Conservation (phyloP, 2,797 vertebrate genomes). For the Tokudaia muenninki region DNA sequence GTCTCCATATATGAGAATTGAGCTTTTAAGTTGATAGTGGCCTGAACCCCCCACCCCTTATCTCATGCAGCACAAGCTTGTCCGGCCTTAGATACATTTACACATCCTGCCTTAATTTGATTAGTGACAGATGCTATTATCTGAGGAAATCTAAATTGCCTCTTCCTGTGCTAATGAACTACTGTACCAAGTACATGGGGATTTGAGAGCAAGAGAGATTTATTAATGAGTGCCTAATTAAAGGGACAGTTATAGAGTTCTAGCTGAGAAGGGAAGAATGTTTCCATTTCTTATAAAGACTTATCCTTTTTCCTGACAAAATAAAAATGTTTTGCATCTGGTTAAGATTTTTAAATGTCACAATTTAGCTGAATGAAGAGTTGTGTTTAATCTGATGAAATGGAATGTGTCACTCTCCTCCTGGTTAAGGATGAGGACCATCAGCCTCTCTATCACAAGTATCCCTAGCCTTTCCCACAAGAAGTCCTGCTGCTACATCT, state of each 20-base stretch:
- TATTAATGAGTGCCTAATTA: slow-evolving; percentile 88
- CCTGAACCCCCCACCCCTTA: not conserved
- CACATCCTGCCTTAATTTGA: slow-evolving; percentile 86
- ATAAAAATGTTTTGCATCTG: slow-evolving; percentile 67
- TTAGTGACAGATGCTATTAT: slow-evolving; percentile 88
- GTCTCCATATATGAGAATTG: not conserved
- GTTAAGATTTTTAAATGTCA: slow-evolving; percentile 66
- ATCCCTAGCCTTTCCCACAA: not conserved
- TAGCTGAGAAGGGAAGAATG: slow-evolving; percentile 3
- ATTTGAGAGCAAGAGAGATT: slow-evolving; percentile 87
- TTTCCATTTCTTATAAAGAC: slow-evolving; percentile 78
- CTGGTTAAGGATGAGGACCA: not conserved
- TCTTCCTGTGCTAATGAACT: slow-evolving; percentile 90
- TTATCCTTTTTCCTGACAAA: slow-evolving; percentile 54
- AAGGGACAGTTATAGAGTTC: slow-evolving; percentile 82
- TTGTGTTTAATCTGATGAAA: slow-evolving; percentile 49
- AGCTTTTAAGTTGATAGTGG: not conserved
- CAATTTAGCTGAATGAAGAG: slow-evolving; percentile 9
- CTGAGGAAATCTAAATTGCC: slow-evolving; percentile 88
- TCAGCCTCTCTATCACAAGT: not conserved
- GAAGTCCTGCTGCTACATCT: not conserved
- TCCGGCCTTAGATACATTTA: slow-evolving; percentile 74
- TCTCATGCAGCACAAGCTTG: slow-evolving; percentile 37
- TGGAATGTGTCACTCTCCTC: not conserved
- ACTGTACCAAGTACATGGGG: slow-evolving; percentile 82